Evolutionary conservation across 2,888 invertebrate species (phyloP).

Genomic region (Dryococelus australis): DNA sequence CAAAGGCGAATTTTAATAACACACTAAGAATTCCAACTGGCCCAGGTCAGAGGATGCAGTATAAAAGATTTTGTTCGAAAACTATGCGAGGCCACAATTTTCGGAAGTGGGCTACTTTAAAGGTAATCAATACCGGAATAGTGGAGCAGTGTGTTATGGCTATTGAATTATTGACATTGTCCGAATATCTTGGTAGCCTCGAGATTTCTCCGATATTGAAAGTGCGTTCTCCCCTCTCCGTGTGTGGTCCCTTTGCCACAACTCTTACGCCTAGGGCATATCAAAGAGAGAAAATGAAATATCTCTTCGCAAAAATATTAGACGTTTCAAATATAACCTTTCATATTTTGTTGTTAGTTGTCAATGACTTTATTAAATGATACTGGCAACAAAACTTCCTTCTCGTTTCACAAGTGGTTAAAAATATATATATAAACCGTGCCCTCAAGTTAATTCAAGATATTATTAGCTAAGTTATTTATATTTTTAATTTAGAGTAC

Average conservation of each 20-base stretch:
- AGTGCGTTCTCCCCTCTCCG: background rate
- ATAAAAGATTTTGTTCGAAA: background rate
- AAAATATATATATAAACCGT: too few relatives aligned
- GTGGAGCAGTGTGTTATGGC: background rate
- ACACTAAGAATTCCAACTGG: background rate
- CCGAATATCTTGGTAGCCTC: background rate
- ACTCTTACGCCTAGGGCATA: background rate
- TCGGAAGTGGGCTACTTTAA: background rate
- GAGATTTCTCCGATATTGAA: background rate
- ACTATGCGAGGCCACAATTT: background rate
- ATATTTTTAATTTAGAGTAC: too few relatives aligned
- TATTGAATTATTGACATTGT: background rate
- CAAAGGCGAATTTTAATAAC: background rate
- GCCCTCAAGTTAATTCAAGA: too few relatives aligned
- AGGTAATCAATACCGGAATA: background rate
- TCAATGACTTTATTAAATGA: background rate
- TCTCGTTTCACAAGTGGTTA: background rate
- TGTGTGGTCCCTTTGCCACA: background rate
- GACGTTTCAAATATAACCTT: background rate
- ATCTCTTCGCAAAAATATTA: background rate
- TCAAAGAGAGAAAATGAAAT: background rate
- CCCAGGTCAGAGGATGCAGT: background rate
- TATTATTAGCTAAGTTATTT: too few relatives aligned
- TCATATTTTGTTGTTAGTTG: background rate
- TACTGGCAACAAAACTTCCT: background rate